A percentile compares a stretch with the other conserved stretches of the same genome.
Conservation (phyloP, 2,797 vertebrate species). For the Heliangelus exortis region DNA sequence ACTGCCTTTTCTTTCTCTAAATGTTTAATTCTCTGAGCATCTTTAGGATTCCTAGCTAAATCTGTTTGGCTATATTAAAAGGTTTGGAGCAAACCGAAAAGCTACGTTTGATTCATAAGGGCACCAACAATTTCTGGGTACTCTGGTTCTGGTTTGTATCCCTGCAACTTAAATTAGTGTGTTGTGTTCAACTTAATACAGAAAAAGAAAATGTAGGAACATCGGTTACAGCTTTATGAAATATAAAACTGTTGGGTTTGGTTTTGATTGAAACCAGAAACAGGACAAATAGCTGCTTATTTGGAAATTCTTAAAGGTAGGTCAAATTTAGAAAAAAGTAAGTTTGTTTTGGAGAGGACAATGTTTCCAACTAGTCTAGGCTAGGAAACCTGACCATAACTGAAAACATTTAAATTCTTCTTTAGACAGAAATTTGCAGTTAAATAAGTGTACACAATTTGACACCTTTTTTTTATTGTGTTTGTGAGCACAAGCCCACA, state of each 20-base stretch:
- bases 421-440: conserved; percentile 16
- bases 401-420: neutral
- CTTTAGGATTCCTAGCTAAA: conserved; percentile 66
- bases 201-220: neutral
- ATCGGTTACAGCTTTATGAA: neutral
- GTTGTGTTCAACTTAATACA: neutral
- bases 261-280: conserved; percentile 41
- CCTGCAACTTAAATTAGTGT: neutral
- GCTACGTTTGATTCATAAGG: neutral
- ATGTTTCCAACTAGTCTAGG: neutral
- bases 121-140: neutral
- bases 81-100: conserved; percentile 35
- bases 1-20: conserved; percentile 63
- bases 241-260: neutral
- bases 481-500: neutral
- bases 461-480: neutral
- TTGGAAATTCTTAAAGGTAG: conserved; percentile 21
- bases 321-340: neutral
- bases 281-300: conserved; percentile 24
- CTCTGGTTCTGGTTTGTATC: neutral
- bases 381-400: neutral
- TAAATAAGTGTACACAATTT: neutral
- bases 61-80: conserved; percentile 30
- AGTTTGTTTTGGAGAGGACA: conserved; percentile 30
- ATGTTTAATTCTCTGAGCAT: conserved; percentile 64